Conservation (phyloP, 2,797 vertebrate genomes). For the Serranus cabrilla region DNA sequence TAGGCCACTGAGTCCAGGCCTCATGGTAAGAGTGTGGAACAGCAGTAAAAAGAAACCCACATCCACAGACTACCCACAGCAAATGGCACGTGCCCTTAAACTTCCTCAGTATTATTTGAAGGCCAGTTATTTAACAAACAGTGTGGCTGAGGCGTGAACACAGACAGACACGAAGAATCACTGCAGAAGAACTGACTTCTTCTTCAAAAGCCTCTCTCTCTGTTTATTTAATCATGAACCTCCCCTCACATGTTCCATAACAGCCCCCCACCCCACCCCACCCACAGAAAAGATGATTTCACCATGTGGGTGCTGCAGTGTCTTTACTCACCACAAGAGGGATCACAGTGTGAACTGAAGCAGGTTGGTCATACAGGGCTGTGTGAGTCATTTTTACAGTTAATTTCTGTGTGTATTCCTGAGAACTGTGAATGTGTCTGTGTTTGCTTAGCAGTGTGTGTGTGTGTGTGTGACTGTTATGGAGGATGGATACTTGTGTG, state of each 20-base stretch:
- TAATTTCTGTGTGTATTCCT: not conserved
- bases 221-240: conserved; percentile 23
- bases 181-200: not conserved
- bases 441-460: conserved; percentile 14
- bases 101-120: conserved; percentile 7
- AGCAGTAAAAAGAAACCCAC: conserved; percentile 19
- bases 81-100: conserved; percentile 23
- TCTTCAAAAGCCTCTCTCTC: not conserved
- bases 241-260: not conserved
- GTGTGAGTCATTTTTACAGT: conserved; percentile 4
- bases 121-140: conserved; percentile 2
- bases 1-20: conserved; percentile 17
- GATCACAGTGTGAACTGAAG: conserved; percentile 14
- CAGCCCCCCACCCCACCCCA: not conserved
- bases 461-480: conserved; percentile 12
- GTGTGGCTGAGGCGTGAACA: not conserved
- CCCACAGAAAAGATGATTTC: conserved; percentile 5
- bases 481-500: conserved; percentile 25
- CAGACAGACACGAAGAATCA: not conserved
- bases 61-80: conserved; percentile 40
- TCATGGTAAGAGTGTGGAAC: conserved; percentile 25
- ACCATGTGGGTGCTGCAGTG: conserved; percentile 30
- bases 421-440: conserved; percentile 1
- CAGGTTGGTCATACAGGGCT: not conserved
- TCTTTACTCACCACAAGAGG: conserved; percentile 54